Base-by-base conservation (phyloP, 1,140 invertebrate genomes). In the Drosophila lini region DNA sequence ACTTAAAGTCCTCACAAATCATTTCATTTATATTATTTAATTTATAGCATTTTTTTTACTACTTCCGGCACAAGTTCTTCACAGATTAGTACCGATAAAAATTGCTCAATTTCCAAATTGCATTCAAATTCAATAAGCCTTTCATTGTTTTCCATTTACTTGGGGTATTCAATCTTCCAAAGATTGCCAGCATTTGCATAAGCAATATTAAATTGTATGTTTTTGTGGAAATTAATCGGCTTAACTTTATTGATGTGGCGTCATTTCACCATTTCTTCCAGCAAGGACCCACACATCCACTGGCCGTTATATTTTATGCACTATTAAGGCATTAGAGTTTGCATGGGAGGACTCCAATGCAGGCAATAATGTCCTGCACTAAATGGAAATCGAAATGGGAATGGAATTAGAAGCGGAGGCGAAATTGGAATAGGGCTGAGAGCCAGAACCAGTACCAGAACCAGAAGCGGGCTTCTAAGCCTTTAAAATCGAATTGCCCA, bases 401-500 rank as follows among this genome's bases (percentile, higher is more conserved):
- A 34, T 53, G 31, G 31, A 34, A 52, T 19, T n/a, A 1, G 25
- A 48, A 16, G 7, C 16, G 15, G 4, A 28, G 8, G 15, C 25
- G 9, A 25, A n/a, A 31, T 48, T 4, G 15, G 15, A 15, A 32
- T 22, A 3, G 44, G 19, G 19, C 15, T 11, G 32, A 5, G 32
- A 22, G 1, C 3, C 50, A 15, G 9, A 4, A 16, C 41, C 50
- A 5, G 32, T 15, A 1, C 3, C 50, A 15, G 9, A 4, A 16
- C 41, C 69, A 52, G 58, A 53, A 40, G 38, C 16, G 59, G 42
- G 16, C 52, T 25, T 42, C 61, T 74, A 82, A 82, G 77, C 80
- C 83, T 77, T 81, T 86, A 60, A 77, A 86, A 88, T 86, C 71
- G 85, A 83, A 86, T 88, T 88, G 78, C 67, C 79, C 73, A 71